Evolutionary conservation across 2,888 invertebrate genomes (phyloP).

Genomic region (Polymixis flavicincta): DNA sequence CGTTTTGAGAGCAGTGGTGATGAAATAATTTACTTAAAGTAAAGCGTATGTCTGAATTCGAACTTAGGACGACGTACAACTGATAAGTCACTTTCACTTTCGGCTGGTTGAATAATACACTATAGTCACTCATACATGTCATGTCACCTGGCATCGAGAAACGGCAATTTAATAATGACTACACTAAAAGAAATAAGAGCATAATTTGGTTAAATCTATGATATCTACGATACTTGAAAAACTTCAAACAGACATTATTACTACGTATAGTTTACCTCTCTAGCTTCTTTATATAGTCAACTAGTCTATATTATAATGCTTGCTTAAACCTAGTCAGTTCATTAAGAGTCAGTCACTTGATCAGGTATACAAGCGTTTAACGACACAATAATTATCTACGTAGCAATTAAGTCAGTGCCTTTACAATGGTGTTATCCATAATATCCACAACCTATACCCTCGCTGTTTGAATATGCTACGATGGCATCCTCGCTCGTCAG

Average conservation of each 20-base stretch:
- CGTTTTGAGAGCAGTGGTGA: no score
- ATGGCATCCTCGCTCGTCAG: conserved; percentile 24
- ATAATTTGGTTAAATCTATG: no score
- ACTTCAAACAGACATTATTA: not conserved
- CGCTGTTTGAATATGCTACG: not conserved
- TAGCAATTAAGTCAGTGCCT: conserved; percentile 9
- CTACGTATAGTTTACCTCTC: not conserved
- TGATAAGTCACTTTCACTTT: no score
- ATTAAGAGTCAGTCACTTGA: not conserved
- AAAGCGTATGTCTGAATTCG: no score
- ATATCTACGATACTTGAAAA: not conserved
- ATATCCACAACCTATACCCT: not conserved
- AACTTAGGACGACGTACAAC: no score
- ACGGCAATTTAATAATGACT: no score
- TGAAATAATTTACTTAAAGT: no score
- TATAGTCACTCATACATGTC: not conserved
- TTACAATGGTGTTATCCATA: conserved; percentile 9
- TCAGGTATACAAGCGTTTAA: not conserved
- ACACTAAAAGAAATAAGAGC: not conserved
- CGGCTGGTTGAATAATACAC: not conserved
- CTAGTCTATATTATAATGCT: not conserved
- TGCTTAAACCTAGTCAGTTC: not conserved
- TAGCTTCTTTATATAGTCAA: not conserved
- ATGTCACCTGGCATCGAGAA: not conserved
- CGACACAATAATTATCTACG: not conserved